Evolutionary conservation across 37 sponge, comb jelly and placozoan species (phyloP).

Genomic region (Aphrocallistes beatrix): DNA sequence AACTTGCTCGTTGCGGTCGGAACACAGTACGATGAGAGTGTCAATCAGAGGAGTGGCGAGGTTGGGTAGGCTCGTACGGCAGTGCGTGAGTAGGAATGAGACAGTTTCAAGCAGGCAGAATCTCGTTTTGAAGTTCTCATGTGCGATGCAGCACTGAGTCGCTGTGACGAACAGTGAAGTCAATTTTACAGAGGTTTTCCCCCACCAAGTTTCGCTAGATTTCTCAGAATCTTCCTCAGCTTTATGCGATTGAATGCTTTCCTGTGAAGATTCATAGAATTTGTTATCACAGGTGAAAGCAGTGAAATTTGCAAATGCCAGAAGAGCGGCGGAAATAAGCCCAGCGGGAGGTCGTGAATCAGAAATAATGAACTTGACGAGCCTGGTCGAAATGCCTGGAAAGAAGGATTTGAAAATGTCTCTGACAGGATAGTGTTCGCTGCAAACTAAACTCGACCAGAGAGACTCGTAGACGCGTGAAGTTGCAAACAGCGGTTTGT

Average conservation of each 20-base stretch:
- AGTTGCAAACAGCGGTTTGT: neutral
- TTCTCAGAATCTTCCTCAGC: neutral
- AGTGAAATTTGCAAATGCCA: conserved; percentile 1
- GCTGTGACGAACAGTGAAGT: neutral
- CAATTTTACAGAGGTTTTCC: neutral
- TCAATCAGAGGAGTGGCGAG: neutral
- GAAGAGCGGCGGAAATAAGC: neutral
- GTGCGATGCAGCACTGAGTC: neutral
- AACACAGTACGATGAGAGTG: neutral
- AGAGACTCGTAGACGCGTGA: neutral
- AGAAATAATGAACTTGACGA: neutral
- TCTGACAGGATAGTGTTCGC: neutral
- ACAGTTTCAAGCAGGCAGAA: neutral
- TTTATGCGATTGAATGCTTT: neutral
- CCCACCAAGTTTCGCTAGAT: neutral
- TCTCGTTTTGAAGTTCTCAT: conserved; percentile 5
- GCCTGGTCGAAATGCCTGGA: neutral
- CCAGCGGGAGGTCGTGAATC: neutral
- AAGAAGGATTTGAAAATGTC: neutral
- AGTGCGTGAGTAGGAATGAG: neutral
- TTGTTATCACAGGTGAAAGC: neutral
- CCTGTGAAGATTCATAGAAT: neutral
- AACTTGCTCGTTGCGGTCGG: neutral
- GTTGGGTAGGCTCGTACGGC: neutral
- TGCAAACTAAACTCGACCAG: neutral